phyloP scores from a whole-genome alignment of 1,140 invertebrate species.

The Andricus grossulariae region DNA sequence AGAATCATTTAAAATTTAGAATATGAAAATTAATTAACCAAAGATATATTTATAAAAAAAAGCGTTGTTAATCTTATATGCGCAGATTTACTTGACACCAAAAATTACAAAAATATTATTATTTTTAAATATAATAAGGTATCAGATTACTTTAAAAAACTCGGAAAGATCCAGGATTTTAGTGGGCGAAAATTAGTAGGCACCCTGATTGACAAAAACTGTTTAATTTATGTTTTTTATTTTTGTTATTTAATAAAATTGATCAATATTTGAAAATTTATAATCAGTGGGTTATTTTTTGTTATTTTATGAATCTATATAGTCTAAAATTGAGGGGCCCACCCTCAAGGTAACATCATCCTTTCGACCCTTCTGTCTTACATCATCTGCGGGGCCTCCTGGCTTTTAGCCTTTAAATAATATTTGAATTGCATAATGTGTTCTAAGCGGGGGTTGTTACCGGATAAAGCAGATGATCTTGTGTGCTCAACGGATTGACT shows the following conservation, averaged over 20 bases:
- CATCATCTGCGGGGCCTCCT: constrained; percentile 65
- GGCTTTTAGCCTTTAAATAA: constrained; percentile 76
- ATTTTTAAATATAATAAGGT: too few relatives aligned
- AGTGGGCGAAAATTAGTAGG: too few relatives aligned
- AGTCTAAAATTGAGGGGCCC: neutral
- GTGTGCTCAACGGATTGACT: constrained; percentile 65
- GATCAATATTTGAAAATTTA: neutral
- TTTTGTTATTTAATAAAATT: neutral
- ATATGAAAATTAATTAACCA: too few relatives aligned
- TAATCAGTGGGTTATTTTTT: neutral
- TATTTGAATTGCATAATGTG: constrained; percentile 76
- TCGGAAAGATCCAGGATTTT: too few relatives aligned
- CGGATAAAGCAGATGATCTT: constrained; percentile 66
- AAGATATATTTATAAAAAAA: too few relatives aligned
- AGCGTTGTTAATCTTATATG: too few relatives aligned
- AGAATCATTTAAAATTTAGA: too few relatives aligned
- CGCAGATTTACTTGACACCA: too few relatives aligned
- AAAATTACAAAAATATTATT: too few relatives aligned
- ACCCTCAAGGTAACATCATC: neutral
- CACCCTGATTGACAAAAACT: too few relatives aligned
- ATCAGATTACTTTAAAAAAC: too few relatives aligned
- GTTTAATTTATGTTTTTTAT: neutral
- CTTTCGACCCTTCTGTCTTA: constrained; percentile 52
- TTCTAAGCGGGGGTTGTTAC: constrained; percentile 56
- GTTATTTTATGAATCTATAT: neutral